phyloP scores from a whole-genome alignment of 2,113 vertebrate species.

The Silurus asotus region DNA sequence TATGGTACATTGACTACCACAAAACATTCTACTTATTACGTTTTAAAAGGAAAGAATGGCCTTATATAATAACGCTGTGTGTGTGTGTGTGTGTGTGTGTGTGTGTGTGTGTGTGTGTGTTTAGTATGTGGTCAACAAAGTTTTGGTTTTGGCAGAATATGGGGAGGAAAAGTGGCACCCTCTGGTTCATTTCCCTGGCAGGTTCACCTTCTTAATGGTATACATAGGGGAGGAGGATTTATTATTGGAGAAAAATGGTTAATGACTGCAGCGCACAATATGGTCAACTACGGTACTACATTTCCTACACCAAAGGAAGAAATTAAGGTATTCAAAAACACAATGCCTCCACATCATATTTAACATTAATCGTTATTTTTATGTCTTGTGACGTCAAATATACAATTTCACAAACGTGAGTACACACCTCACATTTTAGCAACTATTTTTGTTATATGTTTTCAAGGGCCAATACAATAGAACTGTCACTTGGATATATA shows the following conservation, averaged over 20 bases:
- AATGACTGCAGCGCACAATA: slow-evolving; percentile 67
- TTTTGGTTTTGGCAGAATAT: slow-evolving; percentile 41
- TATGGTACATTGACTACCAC: slow-evolving; percentile 61
- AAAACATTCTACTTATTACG: neutral
- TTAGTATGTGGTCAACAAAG: slow-evolving; percentile 27
- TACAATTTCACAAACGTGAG: too few species aligned
- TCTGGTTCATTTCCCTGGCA: slow-evolving; percentile 68
- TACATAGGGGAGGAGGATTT: slow-evolving; percentile 43
- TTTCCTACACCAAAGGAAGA: rapidly evolving
- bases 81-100: slow-evolving; percentile 2
- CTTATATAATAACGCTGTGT: neutral
- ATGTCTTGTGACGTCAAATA: too few species aligned
- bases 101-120: slow-evolving; percentile 3
- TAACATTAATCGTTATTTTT: neutral
- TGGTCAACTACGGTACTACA: rapidly evolving
- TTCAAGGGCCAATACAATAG: too few species aligned
- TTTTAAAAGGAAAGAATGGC: neutral
- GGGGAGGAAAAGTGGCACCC: slow-evolving; percentile 56
- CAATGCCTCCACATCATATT: neutral
- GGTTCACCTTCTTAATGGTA: slow-evolving; percentile 18
- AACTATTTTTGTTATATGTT: too few species aligned
- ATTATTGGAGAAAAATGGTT: slow-evolving; percentile 68
- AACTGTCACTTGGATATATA: too few species aligned
- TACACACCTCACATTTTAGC: too few species aligned
- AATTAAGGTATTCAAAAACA: slow-evolving; percentile 48